phyloP scores from a whole-genome alignment of 2,888 invertebrate species.

The Platerodrilus igneus region DNA sequence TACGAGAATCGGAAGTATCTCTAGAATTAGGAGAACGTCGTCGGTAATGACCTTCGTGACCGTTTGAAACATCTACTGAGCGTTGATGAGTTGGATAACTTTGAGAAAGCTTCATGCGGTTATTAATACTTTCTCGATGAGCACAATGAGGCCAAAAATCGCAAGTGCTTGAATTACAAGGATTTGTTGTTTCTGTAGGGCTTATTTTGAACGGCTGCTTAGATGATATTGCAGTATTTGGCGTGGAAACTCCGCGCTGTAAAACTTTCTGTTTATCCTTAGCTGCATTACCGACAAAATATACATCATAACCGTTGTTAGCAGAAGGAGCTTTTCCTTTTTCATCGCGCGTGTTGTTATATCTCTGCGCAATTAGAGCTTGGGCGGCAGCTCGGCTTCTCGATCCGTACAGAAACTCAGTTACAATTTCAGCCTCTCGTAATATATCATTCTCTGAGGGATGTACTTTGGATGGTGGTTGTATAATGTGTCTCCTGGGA shows the following conservation, averaged over 20 bases:
- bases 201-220: constrained; percentile 33
- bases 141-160: constrained; percentile 62
- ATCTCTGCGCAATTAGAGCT: constrained; percentile 47
- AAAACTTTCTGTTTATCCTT: constrained; percentile 45
- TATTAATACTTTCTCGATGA: constrained; percentile 45
- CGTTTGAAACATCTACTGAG: constrained; percentile 44
- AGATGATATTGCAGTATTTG: constrained; percentile 39
- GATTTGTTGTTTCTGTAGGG: constrained; percentile 38
- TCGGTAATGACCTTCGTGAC: constrained; percentile 20
- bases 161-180: constrained; percentile 54
- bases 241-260: constrained; percentile 51
- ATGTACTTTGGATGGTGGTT: constrained; percentile 17
- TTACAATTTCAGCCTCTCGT: constrained; percentile 55
- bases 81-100: constrained; percentile 53
- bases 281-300: constrained; percentile 41
- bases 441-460: constrained; percentile 46
- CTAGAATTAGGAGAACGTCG: constrained; percentile 20
- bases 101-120: constrained; percentile 50
- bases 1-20: constrained; percentile 10
- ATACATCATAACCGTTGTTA: constrained; percentile 42
- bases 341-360: constrained; percentile 39
- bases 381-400: constrained; percentile 52
- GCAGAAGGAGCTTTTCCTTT: constrained; percentile 33
- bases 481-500: constrained; percentile 30
- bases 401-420: constrained; percentile 54